Base-by-base conservation (phyloP, 2,797 vertebrate species). In the Heterohyrax brucei region DNA sequence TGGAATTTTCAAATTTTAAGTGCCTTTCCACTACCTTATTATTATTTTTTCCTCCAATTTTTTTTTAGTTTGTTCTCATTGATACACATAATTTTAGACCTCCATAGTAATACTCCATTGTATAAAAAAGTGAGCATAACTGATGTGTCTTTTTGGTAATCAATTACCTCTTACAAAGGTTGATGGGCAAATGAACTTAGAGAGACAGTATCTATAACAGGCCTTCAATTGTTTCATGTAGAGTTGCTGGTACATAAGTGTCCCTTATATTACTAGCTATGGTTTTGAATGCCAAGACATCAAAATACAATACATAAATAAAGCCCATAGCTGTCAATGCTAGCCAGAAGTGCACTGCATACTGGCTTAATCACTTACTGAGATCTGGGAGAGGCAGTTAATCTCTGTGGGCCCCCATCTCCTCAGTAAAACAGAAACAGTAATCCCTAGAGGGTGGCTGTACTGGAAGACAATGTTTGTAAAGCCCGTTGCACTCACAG, bases 1-100 rank as follows among this genome's bases (percentile, higher is more conserved):
- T 92, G n/a, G 30, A 93, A 53, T 91, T 53, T 79, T 79, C 77
- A 81, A 39, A 81, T 94, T 91, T 91, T 93, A 73, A 91, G 76
- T 79, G 28, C 1, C 21, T 33, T 56, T 89, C 21, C 78, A 66
- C 62, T 89, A 50, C 61, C 33, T 82, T 3, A 48, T 24, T 91
- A 79, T 79, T 76, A 39, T 95, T 70, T 59, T 73, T 53, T 75
- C 26, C 39, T 79, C 84, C 84, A 75, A 16, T 72, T 64, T 72
- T 73, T 75, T 95, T 90, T 83, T 59, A 83, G 62, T 88, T 94
- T 91, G 66, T 86, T 19, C 64, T 1, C 90, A 66, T 64, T 0
- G 53, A 81, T 70, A 75, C 8, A 56, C 68, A n/a, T 73, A 72
- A 87, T 87, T 87, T 80, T 81, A 75, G 48, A 91, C n/a, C 48